Base-by-base conservation (phyloP, 2,888 invertebrate genomes). In the Odontomyia ornata region DNA sequence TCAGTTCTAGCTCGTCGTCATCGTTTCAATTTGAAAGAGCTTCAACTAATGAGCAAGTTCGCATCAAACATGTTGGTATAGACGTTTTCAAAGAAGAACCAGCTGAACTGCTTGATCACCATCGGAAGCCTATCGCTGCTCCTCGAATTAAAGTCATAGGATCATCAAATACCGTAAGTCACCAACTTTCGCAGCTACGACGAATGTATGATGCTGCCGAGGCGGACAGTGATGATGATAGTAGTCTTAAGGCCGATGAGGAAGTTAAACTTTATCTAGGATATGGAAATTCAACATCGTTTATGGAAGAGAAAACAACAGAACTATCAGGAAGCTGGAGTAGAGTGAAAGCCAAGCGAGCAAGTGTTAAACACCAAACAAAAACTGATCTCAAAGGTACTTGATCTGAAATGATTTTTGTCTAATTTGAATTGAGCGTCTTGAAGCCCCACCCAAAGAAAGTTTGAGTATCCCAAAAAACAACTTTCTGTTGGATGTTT, bases 221-320 rank as follows among this genome's bases (percentile, higher is more conserved):
- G 1, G 84, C 86, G 46, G 90, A 88, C 47, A 87, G 88, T 75
- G 88, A 88, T 79, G 89, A 89, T 80, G 86, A 85, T 78, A 88
- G 87, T 78, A 88, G 87, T 78, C 87, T 87, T 80, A 81, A 81
- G 76, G 90, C 90, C 3, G 91, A 91, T 81, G 90, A 90, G 81
- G 91, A 91, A 83, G 91, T 91, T 0, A 88, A 90, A 80, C 87
- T 87, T 1, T 88, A 90, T 82, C 89, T 90, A 86, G 86, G 87
- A 52, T 83, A 82, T 57, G 75, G 72, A 30, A 64, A 11, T 18
- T 11, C 25, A 5, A 77, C 80, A 52, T 25, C 62, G 18, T 18
- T 76, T 46, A 71, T 64, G 62, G 80, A 80, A 25, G 80, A 81
- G 36, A 72, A 57, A 71, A 86, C 84, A 78, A 87, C 86, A 79